Evolutionary conservation across 2,888 invertebrate genomes (phyloP).

Genomic region (Standfussiana lucernea): DNA sequence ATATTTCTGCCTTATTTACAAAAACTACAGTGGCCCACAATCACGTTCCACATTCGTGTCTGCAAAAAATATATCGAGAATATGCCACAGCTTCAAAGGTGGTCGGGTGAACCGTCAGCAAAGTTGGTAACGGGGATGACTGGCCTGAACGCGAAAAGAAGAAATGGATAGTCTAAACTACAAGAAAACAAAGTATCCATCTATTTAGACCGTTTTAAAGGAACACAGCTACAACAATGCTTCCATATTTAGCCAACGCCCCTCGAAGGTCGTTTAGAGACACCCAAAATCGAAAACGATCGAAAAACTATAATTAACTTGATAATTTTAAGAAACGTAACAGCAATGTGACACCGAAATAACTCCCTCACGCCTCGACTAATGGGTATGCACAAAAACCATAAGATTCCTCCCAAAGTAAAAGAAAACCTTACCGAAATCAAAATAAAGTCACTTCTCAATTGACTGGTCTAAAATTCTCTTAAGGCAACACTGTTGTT

Average conservation of each 20-base stretch:
- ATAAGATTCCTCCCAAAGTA: neutral
- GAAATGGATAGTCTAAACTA: too few species aligned
- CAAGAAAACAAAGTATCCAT: too few species aligned
- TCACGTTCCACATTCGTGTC: too few species aligned
- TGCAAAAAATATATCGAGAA: too few species aligned
- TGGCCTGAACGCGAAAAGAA: too few species aligned
- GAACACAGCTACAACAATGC: constrained; percentile 7
- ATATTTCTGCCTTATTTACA: too few species aligned
- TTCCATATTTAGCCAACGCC: constrained; percentile 30
- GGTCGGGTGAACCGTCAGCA: too few species aligned
- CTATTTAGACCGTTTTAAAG: neutral
- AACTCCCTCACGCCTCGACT: constrained; percentile 72
- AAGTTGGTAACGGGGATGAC: too few species aligned
- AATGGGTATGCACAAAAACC: constrained; percentile 74
- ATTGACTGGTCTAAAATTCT: neutral
- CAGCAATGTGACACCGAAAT: constrained; percentile 74
- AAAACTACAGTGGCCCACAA: too few species aligned
- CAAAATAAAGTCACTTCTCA: constrained; percentile 20
- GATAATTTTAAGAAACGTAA: constrained; percentile 70
- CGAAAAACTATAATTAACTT: constrained; percentile 70
- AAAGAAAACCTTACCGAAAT: constrained; percentile 22
- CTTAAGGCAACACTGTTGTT: too few species aligned
- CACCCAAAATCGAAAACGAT: constrained; percentile 35
- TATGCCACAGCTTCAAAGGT: too few species aligned
- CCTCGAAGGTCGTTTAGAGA: constrained; percentile 47